Evolutionary conservation across 2,797 vertebrate genomes (phyloP).

Genomic region (Huso huso): DNA sequence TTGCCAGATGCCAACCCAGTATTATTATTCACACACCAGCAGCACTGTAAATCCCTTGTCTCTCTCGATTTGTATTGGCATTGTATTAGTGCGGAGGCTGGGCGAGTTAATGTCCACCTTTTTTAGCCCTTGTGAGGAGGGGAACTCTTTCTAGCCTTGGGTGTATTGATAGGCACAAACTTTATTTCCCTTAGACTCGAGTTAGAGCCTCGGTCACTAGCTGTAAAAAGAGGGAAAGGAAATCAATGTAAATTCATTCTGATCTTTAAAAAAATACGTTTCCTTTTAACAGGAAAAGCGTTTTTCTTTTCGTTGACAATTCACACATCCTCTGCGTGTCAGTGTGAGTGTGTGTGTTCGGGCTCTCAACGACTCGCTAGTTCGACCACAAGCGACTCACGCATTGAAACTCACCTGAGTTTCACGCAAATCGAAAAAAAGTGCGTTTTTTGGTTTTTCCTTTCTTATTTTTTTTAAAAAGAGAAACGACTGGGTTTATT

Average conservation of each 20-base stretch:
- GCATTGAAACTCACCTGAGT: constrained; percentile 43
- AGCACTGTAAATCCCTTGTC: constrained; percentile 13
- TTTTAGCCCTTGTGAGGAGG: constrained; percentile 26
- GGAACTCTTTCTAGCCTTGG: constrained; percentile 33
- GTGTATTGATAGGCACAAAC: constrained; percentile 12
- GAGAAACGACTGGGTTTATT: constrained; percentile 18
- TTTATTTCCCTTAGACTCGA: constrained; percentile 24
- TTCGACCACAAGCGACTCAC: constrained; percentile 17
- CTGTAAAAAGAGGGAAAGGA: constrained; percentile 52
- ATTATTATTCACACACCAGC: neutral
- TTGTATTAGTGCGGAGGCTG: constrained; percentile 10
- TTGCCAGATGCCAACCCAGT: no score
- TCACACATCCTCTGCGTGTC: constrained; percentile 32
- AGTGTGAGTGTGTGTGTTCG: constrained; percentile 7
- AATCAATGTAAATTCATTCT: constrained; percentile 68
- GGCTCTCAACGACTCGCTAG: neutral
- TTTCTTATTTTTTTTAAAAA: neutral
- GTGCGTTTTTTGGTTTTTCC: constrained; percentile 20
- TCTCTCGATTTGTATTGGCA: neutral
- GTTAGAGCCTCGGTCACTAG: constrained; percentile 48
- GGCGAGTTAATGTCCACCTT: neutral
- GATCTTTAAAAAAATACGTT: constrained; percentile 42
- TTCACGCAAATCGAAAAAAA: constrained; percentile 29
- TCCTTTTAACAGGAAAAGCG: constrained; percentile 43
- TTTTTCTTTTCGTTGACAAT: constrained; percentile 30